phyloP scores from a whole-genome alignment of 1,140 invertebrate genomes.

The Oedothorax gibbosus region DNA sequence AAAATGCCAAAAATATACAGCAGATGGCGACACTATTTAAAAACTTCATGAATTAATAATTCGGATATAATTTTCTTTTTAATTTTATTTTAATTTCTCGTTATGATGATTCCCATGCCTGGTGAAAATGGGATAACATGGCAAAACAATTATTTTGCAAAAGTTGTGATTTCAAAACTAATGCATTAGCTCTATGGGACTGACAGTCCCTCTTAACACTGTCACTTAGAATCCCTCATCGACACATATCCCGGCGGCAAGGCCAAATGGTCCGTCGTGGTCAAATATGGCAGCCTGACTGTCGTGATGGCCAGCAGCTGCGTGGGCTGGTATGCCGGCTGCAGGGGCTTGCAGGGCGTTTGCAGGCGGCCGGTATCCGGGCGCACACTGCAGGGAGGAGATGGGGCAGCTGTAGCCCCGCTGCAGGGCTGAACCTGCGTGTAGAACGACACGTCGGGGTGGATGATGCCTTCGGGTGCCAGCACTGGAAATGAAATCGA shows the following conservation, averaged over 20 bases:
- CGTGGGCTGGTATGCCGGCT: slow-evolving; percentile 54
- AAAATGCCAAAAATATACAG: no score
- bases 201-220: no score
- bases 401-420: not conserved
- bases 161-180: no score
- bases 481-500: slow-evolving; percentile 8
- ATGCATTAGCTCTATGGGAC: no score
- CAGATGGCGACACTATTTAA: no score
- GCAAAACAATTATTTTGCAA: no score
- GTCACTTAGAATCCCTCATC: slow-evolving; percentile 20
- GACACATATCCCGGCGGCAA: slow-evolving; percentile 55
- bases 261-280: slow-evolving; percentile 8
- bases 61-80: no score
- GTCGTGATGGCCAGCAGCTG: slow-evolving; percentile 52
- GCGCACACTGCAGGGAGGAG: not conserved
- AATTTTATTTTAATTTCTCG: no score
- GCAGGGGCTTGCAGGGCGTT: slow-evolving; percentile 38
- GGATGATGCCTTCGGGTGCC: slow-evolving; percentile 47
- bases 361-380: slow-evolving; percentile 3
- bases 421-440: slow-evolving; percentile 42
- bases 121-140: no score
- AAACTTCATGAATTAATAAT: no score
- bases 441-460: slow-evolving; percentile 54
- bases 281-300: slow-evolving; percentile 19
- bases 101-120: no score